Conservation (phyloP, 1,140 invertebrate genomes). For the Solenopsis fugax region DNA sequence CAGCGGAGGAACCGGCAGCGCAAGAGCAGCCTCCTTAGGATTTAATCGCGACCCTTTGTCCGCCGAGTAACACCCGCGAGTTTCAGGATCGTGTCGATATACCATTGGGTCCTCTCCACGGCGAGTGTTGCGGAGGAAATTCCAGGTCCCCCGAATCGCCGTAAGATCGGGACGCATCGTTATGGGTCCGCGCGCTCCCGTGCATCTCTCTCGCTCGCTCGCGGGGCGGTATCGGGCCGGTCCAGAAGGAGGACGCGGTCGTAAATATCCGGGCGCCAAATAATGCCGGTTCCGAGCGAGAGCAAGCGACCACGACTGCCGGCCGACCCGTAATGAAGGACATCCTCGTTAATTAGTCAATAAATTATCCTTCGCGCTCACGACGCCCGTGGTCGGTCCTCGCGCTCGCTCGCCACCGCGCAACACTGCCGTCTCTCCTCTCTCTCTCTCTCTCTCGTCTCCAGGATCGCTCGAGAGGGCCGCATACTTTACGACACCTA, state of each 20-base stretch:
- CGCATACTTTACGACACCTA: slow-evolving; percentile 82
- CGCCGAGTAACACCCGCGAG: slow-evolving; percentile 72
- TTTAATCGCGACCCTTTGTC: slow-evolving; percentile 74
- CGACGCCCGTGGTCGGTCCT: slow-evolving; percentile 77
- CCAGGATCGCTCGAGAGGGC: slow-evolving; percentile 68
- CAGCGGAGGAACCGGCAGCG: slow-evolving; percentile 16
- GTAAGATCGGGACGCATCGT: slow-evolving; percentile 83
- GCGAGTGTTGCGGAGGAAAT: slow-evolving; percentile 71
- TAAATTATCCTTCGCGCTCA: slow-evolving; percentile 86
- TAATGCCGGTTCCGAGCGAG: slow-evolving; percentile 80
- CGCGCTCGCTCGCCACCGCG: slow-evolving; percentile 44
- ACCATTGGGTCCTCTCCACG: slow-evolving; percentile 48
- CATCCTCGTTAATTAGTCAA: slow-evolving; percentile 86
- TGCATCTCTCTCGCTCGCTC: slow-evolving; percentile 38
- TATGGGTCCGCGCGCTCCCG: slow-evolving; percentile 78
- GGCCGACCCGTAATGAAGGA: slow-evolving; percentile 85
- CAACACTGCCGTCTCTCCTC: slow-evolving; percentile 35
- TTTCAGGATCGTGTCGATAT: slow-evolving; percentile 65
- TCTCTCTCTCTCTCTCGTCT: slow-evolving; percentile 71
- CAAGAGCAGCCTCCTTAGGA: slow-evolving; percentile 60
- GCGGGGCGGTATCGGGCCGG: slow-evolving; percentile 69
- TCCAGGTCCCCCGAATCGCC: slow-evolving; percentile 78
- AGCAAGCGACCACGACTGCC: slow-evolving; percentile 79
- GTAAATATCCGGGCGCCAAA: slow-evolving; percentile 86
- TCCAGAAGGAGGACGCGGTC: slow-evolving; percentile 80